Base-by-base conservation (phyloP, 2,113 vertebrate genomes). In the Marmota flaviventris region DNA sequence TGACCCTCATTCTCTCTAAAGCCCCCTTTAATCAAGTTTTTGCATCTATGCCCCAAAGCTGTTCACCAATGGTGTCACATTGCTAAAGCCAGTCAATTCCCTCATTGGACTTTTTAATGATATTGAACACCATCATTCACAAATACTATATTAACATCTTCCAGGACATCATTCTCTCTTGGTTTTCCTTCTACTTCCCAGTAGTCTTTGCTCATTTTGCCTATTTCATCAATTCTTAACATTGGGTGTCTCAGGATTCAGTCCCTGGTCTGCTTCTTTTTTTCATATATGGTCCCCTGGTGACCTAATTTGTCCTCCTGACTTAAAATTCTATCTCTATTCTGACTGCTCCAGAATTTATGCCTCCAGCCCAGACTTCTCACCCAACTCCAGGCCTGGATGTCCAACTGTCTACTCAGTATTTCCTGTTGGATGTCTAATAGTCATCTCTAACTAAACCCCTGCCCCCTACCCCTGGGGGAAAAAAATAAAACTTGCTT, bases 71-170 rank as follows among this genome's bases (percentile, higher is more conserved):
- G 39, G 58, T 32, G 17, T 70, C 48, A 61, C 25, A 34, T 69
- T 78, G 72, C n/a, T 88, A 42, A 67, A 76, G 14, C 32, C 37
- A 70, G 5, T 29, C 39, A 37, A 0, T 56, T 89, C 14, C 29
- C 48, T 92, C 63, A 53, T 45, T 72, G 96, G 79, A 61, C 34
- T 39, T 14, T 25, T 92, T 24, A 32, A 12, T 73, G 39, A 79
- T 24, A 8, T 83, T 92, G 72, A 29, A 51, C 61, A 83, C 37
- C 27, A 61, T 73, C 29, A 0, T 91, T 91, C 51, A 84, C 48
- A 77, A 78, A 77, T 92, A 90, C 17, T 82, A 73, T 32, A 78
- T 32, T 77, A 65, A 82, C 27, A 8, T 70, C n/a, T 95, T 91
- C 42, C 42, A 76, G 48, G 42, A 72, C 10, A 37, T 45, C 37